These are phyloP conservation scores for Pipistrellus nathusii DNA, from an alignment of 2,797 vertebrate species.

Conservation along the genomic window DNA sequence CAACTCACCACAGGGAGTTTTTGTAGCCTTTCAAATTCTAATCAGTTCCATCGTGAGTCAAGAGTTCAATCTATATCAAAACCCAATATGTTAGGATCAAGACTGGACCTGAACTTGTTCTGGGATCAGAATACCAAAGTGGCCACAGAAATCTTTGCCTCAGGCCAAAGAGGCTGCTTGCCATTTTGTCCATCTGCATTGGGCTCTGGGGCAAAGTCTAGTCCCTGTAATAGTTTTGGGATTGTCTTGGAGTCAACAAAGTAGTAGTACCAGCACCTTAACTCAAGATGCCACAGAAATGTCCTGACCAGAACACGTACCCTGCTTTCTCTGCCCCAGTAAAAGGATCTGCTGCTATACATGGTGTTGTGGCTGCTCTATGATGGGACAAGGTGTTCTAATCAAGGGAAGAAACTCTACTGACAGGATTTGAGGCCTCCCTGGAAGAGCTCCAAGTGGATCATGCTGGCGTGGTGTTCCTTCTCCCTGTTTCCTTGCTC, in stretches of 20 bases:
- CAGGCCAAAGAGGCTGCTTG: background rate
- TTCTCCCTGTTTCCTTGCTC: background rate
- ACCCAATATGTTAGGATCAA: background rate
- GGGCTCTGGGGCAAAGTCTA: background rate
- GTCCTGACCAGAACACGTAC: background rate
- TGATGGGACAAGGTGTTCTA: background rate
- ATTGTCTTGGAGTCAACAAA: background rate
- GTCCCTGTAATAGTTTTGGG: background rate
- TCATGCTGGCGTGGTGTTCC: background rate
- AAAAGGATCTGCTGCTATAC: background rate
- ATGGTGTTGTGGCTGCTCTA: background rate
- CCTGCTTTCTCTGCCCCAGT: background rate
- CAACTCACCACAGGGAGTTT: background rate
- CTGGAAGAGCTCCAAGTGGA: background rate
- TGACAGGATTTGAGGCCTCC: background rate
- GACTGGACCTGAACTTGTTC: background rate
- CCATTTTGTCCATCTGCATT: background rate
- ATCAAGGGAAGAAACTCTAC: background rate
- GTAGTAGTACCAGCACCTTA: background rate
- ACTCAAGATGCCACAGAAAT: background rate
- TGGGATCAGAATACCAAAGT: background rate
- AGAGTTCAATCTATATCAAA: background rate
- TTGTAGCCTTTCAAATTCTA: constrained; percentile 21
- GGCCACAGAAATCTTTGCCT: constrained; percentile 1
- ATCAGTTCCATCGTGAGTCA: background rate